Conservation (phyloP, 2,888 invertebrate genomes). For the Synanthedon tipuliformis region DNA sequence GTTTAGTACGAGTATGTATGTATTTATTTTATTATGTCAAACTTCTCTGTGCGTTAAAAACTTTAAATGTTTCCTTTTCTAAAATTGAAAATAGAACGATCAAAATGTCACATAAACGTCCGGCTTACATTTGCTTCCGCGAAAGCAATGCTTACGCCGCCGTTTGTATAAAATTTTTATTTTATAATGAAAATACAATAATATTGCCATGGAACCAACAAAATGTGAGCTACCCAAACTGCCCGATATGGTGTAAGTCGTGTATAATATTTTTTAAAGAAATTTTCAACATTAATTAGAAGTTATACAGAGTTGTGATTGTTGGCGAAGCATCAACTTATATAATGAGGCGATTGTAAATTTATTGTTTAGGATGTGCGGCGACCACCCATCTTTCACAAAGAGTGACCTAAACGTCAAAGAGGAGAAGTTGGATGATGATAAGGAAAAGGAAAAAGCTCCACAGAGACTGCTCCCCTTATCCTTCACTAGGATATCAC, state of each 20-base stretch:
- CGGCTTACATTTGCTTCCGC: not conserved
- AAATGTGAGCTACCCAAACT: slow-evolving; percentile 34
- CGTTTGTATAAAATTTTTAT: not conserved
- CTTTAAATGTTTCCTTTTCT: not conserved
- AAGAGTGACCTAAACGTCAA: slow-evolving; percentile 46
- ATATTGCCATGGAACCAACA: slow-evolving; percentile 31
- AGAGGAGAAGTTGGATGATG: slow-evolving; percentile 22
- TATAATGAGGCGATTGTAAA: too few species aligned
- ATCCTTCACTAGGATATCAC: not conserved
- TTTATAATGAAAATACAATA: slow-evolving; percentile 4
- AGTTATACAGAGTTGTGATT: too few species aligned
- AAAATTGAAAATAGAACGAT: slow-evolving; percentile 17
- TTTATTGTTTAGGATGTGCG: slow-evolving; percentile 47
- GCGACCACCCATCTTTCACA: slow-evolving; percentile 55
- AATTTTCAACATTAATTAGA: too few species aligned
- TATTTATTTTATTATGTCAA: too few species aligned
- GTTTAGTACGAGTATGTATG: too few species aligned
- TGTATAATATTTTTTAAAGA: too few species aligned
- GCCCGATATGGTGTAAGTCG: slow-evolving; percentile 53
- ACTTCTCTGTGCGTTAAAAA: too few species aligned
- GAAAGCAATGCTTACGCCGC: not conserved
- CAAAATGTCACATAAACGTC: not conserved
- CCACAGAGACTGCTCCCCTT: not conserved
- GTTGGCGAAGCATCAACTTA: too few species aligned
- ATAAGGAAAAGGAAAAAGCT: slow-evolving; percentile 17